These are phyloP conservation scores for Alauda arvensis DNA, from an alignment of 2,797 vertebrate genomes.

Conservation along the genomic window DNA sequence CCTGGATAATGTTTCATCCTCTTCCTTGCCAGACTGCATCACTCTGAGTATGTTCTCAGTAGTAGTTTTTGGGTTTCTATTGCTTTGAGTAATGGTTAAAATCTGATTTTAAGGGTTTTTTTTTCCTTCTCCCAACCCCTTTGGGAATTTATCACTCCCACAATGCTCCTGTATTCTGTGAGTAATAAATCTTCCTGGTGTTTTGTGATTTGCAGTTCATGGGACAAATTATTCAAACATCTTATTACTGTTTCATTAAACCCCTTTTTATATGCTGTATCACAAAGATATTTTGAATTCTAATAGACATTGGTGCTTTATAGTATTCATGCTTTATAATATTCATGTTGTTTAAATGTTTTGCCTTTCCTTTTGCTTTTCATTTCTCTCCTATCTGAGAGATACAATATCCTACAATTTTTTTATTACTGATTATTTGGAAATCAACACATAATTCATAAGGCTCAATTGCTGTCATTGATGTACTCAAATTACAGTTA, in stretches of 20 bases:
- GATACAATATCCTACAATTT: neutral
- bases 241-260: slow-evolving; percentile 40
- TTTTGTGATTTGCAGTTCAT: slow-evolving; percentile 26
- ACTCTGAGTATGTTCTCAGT: neutral
- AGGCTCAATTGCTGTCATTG: neutral
- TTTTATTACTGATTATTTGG: neutral
- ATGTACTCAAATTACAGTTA: neutral
- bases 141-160: neutral
- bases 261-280: slow-evolving; percentile 15
- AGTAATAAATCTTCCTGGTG: neutral
- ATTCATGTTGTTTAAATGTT: neutral
- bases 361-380: neutral
- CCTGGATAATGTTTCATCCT: neutral
- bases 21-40: neutral
- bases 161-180: neutral
- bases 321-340: neutral
- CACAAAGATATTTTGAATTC: slow-evolving; percentile 5
- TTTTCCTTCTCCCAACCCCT: neutral
- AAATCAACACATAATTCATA: neutral
- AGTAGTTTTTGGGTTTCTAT: neutral
- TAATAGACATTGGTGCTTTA: neutral
- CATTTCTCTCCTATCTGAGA: neutral
- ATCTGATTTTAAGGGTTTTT: neutral
- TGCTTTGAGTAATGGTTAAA: neutral
- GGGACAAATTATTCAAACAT: slow-evolving; percentile 20